These are phyloP conservation scores for Cataglyphis cursor DNA, from an alignment of 2,888 invertebrate genomes.

Conservation along the genomic window DNA sequence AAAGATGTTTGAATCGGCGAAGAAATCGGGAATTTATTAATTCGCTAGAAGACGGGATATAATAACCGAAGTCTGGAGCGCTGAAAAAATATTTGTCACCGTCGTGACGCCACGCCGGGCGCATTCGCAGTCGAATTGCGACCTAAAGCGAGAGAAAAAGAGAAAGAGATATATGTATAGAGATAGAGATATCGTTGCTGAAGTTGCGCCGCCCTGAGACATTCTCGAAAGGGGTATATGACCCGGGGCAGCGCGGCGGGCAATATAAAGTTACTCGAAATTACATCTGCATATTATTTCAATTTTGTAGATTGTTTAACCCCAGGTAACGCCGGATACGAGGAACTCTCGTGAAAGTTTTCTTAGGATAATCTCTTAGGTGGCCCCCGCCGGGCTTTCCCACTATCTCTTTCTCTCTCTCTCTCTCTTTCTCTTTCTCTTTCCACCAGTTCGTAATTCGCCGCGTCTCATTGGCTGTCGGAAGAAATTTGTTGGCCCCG, in stretches of 20 bases:
- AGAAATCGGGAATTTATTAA: conserved; percentile 42
- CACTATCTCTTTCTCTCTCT: background rate
- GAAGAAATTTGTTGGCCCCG: conserved; percentile 74
- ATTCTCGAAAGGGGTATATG: conserved; percentile 61
- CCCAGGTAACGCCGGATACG: conserved; percentile 75
- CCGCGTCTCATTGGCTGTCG: conserved; percentile 70
- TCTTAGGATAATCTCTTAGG: conserved; percentile 78
- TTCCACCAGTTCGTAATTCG: conserved; percentile 36
- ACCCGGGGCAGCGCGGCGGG: conserved; percentile 55
- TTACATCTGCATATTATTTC: conserved; percentile 84
- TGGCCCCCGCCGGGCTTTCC: conserved; percentile 58
- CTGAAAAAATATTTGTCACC: conserved; percentile 56
- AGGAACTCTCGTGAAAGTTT: conserved; percentile 71
- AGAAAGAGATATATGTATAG: background rate
- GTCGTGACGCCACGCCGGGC: conserved; percentile 5
- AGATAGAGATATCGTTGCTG: conserved; percentile 66
- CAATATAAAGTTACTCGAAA: conserved; percentile 82
- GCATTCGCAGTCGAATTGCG: conserved; percentile 20
- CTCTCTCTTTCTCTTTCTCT: background rate
- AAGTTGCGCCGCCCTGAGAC: conserved; percentile 72
- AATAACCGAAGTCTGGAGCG: conserved; percentile 46
- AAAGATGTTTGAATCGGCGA: conserved; percentile 46
- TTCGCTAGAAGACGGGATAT: conserved; percentile 48
- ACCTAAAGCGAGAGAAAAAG: background rate
- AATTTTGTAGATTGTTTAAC: conserved; percentile 83